Evolutionary conservation across 2,797 vertebrate species (phyloP).

Genomic region (Spea hammondii): DNA sequence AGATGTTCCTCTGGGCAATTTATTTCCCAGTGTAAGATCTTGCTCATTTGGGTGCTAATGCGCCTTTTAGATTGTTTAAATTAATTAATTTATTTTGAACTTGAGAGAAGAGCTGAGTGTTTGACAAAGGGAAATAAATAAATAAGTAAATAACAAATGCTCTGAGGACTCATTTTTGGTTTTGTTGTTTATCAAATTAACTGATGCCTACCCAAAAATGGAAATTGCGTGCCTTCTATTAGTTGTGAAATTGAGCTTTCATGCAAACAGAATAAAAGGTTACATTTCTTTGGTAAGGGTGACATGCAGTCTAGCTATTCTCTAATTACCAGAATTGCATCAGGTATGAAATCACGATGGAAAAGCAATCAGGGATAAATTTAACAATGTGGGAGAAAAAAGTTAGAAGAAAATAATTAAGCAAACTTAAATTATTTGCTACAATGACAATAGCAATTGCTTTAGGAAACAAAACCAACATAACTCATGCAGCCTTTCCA

Average conservation of each 20-base stretch:
- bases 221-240: constrained; percentile 25
- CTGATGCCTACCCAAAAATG: constrained; percentile 42
- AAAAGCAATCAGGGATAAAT: constrained; percentile 26
- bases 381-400: constrained; percentile 33
- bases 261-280: constrained; percentile 37
- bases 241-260: constrained; percentile 30
- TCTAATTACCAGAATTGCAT: constrained; percentile 17
- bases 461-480: constrained; percentile 13
- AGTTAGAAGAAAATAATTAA: constrained; percentile 29
- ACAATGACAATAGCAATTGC: constrained; percentile 12
- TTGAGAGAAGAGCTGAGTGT: constrained; percentile 6
- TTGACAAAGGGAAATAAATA: constrained; percentile 29
- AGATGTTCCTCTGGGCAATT: constrained; percentile 43
- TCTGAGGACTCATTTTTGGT: not conserved
- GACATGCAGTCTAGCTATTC: constrained; percentile 38
- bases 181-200: constrained; percentile 24
- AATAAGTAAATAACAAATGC: no score
- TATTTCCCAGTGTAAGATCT: constrained; percentile 38
- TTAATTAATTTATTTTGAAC: not conserved
- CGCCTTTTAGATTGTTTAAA: constrained; percentile 2
- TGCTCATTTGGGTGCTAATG: constrained; percentile 24
- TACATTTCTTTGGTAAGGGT: constrained; percentile 43
- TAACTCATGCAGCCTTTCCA: constrained; percentile 6
- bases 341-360: constrained; percentile 34
- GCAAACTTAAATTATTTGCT: constrained; percentile 33